Evolutionary conservation across 2,797 vertebrate genomes (phyloP).

Genomic region (Myotis pilosus): DNA sequence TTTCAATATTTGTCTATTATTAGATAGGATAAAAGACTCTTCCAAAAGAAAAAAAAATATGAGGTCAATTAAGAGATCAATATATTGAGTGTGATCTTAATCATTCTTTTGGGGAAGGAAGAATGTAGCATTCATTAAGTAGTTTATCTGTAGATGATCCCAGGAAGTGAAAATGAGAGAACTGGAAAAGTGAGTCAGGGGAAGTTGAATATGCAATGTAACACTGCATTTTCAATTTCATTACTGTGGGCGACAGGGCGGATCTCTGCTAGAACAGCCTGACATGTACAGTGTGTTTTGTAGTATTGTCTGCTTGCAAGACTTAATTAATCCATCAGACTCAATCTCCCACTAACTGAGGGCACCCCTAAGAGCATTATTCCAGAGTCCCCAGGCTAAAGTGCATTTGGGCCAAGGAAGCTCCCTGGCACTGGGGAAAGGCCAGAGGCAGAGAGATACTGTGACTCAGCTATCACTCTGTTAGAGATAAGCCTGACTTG

Average conservation of each 20-base stretch:
- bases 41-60: neutral
- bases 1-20: too few species aligned
- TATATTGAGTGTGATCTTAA: neutral
- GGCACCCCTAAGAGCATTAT: neutral
- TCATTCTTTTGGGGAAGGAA: neutral
- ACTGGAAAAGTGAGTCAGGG: neutral
- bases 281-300: neutral
- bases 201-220: neutral
- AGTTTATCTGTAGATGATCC: neutral
- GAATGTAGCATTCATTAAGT: neutral
- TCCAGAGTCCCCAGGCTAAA: neutral
- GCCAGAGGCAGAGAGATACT: neutral
- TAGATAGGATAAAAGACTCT: neutral
- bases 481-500: neutral
- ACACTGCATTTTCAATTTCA: neutral
- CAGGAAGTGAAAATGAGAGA: neutral
- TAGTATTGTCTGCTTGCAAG: neutral
- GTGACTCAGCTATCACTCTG: rapidly evolving
- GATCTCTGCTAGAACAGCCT: neutral
- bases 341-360: neutral
- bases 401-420: neutral
- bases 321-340: neutral
- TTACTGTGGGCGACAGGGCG: neutral
- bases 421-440: neutral
- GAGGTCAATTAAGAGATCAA: neutral